Conservation (phyloP, 2,797 vertebrate species). For the Neomorphus geoffroyi region DNA sequence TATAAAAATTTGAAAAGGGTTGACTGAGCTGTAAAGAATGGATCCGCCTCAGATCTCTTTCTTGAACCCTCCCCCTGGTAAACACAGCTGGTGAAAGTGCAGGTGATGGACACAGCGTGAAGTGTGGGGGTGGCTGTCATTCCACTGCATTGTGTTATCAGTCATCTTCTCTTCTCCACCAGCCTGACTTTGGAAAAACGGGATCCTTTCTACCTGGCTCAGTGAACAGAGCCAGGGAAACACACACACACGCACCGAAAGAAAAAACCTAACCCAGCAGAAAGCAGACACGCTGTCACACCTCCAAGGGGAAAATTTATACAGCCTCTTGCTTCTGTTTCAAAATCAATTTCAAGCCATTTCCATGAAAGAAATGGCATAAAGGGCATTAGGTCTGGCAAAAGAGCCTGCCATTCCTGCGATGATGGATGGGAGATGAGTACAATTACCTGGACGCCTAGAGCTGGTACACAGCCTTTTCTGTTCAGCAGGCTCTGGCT, state of each 20-base stretch:
- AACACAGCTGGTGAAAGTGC: background rate
- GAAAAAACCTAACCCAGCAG: constrained; percentile 26
- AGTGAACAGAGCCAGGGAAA: background rate
- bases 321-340: constrained; percentile 39
- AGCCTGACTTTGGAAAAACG: background rate
- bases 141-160: background rate
- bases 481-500: constrained; percentile 20
- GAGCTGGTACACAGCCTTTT: constrained; percentile 16
- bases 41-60: background rate
- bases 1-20: background rate
- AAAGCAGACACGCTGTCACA: constrained; percentile 36
- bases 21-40: background rate
- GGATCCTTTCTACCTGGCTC: background rate
- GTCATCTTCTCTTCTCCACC: background rate
- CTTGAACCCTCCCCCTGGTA: background rate
- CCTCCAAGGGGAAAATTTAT: constrained; percentile 27
- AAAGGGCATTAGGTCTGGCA: constrained; percentile 29
- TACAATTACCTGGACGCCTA: constrained; percentile 12
- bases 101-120: background rate
- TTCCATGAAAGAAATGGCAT: constrained; percentile 28
- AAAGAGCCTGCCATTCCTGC: background rate
- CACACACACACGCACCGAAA: background rate
- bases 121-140: background rate
- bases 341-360: constrained; percentile 44
- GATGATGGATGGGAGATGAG: constrained; percentile 42